A percentile compares a stretch with the other conserved stretches of the same genome.
phyloP scores from a whole-genome alignment of 92 coral and sea anemone genomes.

The Parazoanthus darwini region DNA sequence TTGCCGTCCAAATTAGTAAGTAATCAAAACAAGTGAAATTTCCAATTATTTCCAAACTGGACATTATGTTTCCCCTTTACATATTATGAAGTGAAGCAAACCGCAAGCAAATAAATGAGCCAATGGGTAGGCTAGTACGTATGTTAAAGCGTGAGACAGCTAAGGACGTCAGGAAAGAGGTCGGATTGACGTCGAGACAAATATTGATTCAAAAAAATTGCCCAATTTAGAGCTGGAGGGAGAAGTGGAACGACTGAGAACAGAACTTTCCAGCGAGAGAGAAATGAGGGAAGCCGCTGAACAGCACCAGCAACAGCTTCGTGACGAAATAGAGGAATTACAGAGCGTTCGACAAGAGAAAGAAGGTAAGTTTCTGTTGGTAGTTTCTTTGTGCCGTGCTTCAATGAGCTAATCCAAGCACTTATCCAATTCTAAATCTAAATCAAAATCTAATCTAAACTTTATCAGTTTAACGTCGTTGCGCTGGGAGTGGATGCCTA shows the following conservation, averaged over 20 bases:
- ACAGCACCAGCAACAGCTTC: not conserved
- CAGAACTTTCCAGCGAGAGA: conserved; percentile 13
- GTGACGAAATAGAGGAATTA: not conserved
- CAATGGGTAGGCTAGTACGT: not conserved
- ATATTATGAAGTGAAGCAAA: too few relatives aligned
- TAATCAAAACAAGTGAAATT: too few relatives aligned
- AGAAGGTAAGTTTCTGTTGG: not conserved
- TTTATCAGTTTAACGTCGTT: too few relatives aligned
- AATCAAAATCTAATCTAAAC: too few relatives aligned
- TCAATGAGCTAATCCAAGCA: not conserved
- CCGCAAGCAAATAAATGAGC: not conserved
- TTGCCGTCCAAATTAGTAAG: too few relatives aligned
- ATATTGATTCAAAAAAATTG: not conserved
- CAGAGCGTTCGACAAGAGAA: not conserved
- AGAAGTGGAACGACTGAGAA: not conserved
- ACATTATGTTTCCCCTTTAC: too few relatives aligned
- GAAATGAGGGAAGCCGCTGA: conserved; percentile 7
- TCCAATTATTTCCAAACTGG: too few relatives aligned
- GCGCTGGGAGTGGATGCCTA: too few relatives aligned
- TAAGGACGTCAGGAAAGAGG: not conserved
- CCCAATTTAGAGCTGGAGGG: not conserved
- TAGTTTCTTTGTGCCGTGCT: not conserved
- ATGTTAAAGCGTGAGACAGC: not conserved
- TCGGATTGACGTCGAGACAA: not conserved
- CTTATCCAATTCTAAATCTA: too few relatives aligned